Percentiles rank a stretch among this genome's conserved stretches.
These are phyloP conservation scores for Apostichopus californicus DNA, from an alignment of 35 echinoderm and acorn worm genomes.

Conservation along the genomic window DNA sequence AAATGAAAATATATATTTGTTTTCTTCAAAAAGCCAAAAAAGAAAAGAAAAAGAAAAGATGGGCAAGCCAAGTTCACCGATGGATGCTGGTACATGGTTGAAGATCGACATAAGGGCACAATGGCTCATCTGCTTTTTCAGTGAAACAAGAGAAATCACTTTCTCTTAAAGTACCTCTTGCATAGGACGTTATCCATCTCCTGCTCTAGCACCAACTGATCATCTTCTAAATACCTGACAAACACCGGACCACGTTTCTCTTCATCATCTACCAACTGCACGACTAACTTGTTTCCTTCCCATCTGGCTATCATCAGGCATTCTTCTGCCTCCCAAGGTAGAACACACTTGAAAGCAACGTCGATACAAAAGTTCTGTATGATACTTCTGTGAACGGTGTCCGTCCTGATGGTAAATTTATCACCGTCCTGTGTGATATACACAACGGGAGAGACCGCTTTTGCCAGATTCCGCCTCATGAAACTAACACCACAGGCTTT, in stretches of 20 bases:
- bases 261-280: constrained; percentile 38
- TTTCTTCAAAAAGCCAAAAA: background rate
- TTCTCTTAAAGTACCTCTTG: constrained; percentile 64
- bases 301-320: constrained; percentile 49
- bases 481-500: constrained; percentile 62
- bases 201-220: constrained; percentile 64
- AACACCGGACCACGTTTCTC: constrained; percentile 31
- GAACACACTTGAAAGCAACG: constrained; percentile 37
- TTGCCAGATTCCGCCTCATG: constrained; percentile 54
- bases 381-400: constrained; percentile 51
- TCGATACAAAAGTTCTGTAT: constrained; percentile 46
- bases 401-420: constrained; percentile 56
- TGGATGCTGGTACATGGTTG: background rate
- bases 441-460: constrained; percentile 56
- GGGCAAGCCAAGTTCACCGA: background rate
- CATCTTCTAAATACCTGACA: constrained; percentile 61
- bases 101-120: background rate
- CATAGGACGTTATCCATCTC: constrained; percentile 51
- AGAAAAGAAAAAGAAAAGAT: background rate
- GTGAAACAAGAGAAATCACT: background rate
- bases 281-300: constrained; percentile 68
- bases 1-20: background rate
- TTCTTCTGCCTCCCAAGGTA: constrained; percentile 73
- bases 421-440: constrained; percentile 56
- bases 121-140: background rate